Evolutionary conservation across 2,888 invertebrate genomes (phyloP).

Genomic region (Meteorus colon): DNA sequence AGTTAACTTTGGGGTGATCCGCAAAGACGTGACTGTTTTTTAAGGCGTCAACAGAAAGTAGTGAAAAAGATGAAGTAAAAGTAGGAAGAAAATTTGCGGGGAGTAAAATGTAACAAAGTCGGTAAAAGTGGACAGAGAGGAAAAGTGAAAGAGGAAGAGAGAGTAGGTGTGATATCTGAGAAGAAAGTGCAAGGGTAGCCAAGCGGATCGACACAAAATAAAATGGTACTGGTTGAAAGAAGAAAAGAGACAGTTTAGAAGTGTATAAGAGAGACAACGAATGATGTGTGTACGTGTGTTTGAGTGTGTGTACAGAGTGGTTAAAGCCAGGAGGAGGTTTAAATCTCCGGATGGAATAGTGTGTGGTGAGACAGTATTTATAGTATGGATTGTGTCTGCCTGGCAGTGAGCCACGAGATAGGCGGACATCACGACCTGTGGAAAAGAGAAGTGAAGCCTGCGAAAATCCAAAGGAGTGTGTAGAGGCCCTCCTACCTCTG

Average conservation of each 20-base stretch:
- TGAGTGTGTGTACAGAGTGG: slow-evolving; percentile 7
- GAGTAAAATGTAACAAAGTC: slow-evolving; percentile 23
- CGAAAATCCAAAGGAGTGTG: slow-evolving; percentile 19
- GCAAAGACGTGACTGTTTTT: slow-evolving; percentile 35
- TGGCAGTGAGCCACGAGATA: slow-evolving; percentile 63
- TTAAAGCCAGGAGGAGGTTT: slow-evolving; percentile 45
- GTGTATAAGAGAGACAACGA: slow-evolving; percentile 18
- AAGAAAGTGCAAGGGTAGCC: slow-evolving; percentile 34
- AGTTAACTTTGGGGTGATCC: slow-evolving; percentile 35
- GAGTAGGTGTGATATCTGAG: slow-evolving; percentile 5
- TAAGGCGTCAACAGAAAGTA: slow-evolving; percentile 21
- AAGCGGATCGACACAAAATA: slow-evolving; percentile 50
- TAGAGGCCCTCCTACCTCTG: neutral
- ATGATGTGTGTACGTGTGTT: slow-evolving; percentile 6
- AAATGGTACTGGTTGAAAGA: slow-evolving; percentile 43
- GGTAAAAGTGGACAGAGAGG: neutral
- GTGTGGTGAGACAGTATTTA: slow-evolving; percentile 64
- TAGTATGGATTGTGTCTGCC: slow-evolving; percentile 71
- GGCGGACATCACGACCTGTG: slow-evolving; percentile 50
- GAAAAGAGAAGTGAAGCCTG: slow-evolving; percentile 43
- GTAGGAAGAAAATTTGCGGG: neutral
- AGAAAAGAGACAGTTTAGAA: neutral
- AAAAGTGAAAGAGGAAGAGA: neutral
- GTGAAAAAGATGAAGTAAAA: neutral
- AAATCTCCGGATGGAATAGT: slow-evolving; percentile 49